Percentiles rank a stretch among this genome's conserved stretches.
Conservation (phyloP, 2,888 invertebrate genomes). For the Hipparchia sbordonii region DNA sequence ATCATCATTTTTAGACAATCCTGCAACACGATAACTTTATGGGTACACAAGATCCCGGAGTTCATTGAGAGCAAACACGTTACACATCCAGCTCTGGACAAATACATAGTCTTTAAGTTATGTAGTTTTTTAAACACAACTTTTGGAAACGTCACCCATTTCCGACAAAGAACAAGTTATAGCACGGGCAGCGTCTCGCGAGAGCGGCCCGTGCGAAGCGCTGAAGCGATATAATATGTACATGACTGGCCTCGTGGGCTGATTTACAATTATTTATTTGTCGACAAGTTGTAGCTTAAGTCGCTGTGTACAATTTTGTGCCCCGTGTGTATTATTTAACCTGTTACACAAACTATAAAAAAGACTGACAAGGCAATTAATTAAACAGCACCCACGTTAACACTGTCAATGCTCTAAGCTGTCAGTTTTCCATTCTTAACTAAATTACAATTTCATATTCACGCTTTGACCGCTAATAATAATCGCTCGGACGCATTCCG, state of each 20-base stretch:
- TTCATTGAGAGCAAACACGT: slow-evolving; percentile 20
- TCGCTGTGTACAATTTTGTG: neutral
- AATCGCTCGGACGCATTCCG: too few relatives aligned
- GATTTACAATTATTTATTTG: neutral
- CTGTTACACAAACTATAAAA: neutral
- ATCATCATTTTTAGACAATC: too few relatives aligned
- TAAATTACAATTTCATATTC: neutral
- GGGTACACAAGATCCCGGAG: slow-evolving; percentile 26
- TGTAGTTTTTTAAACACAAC: neutral
- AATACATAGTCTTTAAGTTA: neutral
- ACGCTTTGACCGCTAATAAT: too few relatives aligned
- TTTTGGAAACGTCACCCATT: slow-evolving; percentile 12
- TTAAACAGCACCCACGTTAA: neutral
- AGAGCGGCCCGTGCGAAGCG: slow-evolving; percentile 9
- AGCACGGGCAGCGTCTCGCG: slow-evolving; percentile 4
- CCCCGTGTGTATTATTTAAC: neutral
- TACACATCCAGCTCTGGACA: slow-evolving; percentile 16
- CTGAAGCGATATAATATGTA: slow-evolving; percentile 23
- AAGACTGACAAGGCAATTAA: neutral
- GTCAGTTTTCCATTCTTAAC: neutral
- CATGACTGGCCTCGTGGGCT: neutral
- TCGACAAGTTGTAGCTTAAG: neutral
- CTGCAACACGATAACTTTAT: neutral
- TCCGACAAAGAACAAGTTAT: neutral
- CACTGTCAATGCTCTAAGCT: neutral